These are phyloP conservation scores for Grus americana DNA, from an alignment of 2,113 vertebrate species.

Conservation along the genomic window DNA sequence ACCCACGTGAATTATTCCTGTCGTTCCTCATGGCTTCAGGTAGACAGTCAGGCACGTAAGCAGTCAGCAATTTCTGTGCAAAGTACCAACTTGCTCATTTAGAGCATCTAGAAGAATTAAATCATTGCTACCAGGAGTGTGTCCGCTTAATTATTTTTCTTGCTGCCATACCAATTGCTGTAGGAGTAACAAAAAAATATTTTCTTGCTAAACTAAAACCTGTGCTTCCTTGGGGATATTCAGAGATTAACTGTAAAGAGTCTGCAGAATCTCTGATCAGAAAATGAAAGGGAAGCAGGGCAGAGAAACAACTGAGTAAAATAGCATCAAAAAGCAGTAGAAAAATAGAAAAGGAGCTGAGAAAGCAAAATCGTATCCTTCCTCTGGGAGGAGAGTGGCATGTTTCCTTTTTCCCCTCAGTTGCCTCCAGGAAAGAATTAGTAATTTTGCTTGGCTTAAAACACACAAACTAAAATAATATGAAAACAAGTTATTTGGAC, in stretches of 20 bases:
- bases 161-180: not conserved
- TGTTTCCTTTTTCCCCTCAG: not conserved
- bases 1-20: rapidly evolving
- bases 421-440: not conserved
- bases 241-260: not conserved
- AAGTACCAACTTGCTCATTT: not conserved
- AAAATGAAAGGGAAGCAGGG: not conserved
- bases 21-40: not conserved
- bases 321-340: not conserved
- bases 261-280: not conserved
- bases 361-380: not conserved
- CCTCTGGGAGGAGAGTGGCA: not conserved
- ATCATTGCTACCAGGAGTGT: not conserved
- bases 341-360: constrained; percentile 13
- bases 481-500: not conserved
- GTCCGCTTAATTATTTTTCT: not conserved
- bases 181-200: not conserved
- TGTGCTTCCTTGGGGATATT: not conserved
- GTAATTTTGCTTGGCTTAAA: not conserved
- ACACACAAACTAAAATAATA: not conserved
- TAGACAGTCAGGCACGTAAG: rapidly evolving
- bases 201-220: not conserved
- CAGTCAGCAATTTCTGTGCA: not conserved
- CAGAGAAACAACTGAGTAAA: not conserved
- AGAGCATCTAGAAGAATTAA: not conserved